These are phyloP conservation scores for Patiria miniata DNA, from an alignment of 35 echinoderm and acorn worm species.

Conservation along the genomic window DNA sequence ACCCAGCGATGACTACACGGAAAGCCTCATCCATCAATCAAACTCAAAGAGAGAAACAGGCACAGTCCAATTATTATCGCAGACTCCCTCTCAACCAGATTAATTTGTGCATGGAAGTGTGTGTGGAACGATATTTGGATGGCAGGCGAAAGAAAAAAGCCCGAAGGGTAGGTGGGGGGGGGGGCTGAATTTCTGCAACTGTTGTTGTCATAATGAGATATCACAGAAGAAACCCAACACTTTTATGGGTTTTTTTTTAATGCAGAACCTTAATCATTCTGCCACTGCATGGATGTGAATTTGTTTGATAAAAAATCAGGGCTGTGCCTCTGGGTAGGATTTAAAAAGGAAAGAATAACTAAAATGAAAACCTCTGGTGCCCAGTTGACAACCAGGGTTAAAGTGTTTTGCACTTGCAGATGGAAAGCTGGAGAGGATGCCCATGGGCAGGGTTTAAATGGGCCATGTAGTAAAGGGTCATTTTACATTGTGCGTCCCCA, in stretches of 20 bases:
- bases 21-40: conserved; percentile 19
- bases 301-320: background rate
- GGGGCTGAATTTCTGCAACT: too few species aligned
- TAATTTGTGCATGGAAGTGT: too few species aligned
- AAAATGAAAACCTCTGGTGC: background rate
- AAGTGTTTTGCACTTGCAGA: background rate
- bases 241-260: too few species aligned
- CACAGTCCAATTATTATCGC: conserved; percentile 1
- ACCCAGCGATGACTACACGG: background rate
- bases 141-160: too few species aligned
- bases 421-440: background rate
- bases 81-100: too few species aligned
- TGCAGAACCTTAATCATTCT: too few species aligned
- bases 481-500: conserved; percentile 26
- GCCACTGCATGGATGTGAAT: too few species aligned
- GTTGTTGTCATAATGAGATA: too few species aligned
- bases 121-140: too few species aligned
- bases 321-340: conserved; percentile 14
- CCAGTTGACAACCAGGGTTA: background rate
- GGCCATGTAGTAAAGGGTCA: conserved; percentile 10
- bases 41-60: background rate
- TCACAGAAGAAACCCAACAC: too few species aligned
- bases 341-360: conserved; percentile 15
- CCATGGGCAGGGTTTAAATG: conserved; percentile 21
- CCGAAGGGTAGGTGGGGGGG: too few species aligned